These are phyloP conservation scores for Pterophyllum scalare DNA, from an alignment of 2,113 vertebrate genomes.

Conservation along the genomic window DNA sequence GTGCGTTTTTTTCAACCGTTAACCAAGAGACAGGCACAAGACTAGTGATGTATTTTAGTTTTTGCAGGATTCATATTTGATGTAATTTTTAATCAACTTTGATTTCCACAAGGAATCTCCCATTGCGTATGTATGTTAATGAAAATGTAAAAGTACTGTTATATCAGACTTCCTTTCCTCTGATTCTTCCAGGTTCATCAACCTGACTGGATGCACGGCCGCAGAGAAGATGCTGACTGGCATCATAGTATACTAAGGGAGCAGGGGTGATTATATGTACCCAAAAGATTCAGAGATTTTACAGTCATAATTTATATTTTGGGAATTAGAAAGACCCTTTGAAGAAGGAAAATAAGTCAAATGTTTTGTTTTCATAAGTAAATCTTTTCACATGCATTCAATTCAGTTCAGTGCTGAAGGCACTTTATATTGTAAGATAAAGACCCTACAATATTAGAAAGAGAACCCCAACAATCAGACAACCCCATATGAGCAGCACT, in stretches of 20 bases:
- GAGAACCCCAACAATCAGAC: background rate
- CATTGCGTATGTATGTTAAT: fast-evolving
- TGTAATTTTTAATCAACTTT: too few relatives aligned
- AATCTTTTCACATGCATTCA: background rate
- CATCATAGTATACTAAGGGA: too few relatives aligned
- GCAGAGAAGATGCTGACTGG: too few relatives aligned
- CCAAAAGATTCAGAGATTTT: fast-evolving
- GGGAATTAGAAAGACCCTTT: too few relatives aligned
- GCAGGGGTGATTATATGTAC: background rate
- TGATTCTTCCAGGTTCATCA: background rate
- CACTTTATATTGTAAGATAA: background rate
- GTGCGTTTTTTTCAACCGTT: background rate
- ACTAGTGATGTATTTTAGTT: background rate
- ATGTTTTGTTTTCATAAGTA: background rate
- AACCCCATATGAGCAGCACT: background rate
- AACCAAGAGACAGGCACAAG: background rate
- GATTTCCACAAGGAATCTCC: too few relatives aligned
- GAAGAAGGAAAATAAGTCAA: background rate
- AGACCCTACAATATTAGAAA: background rate
- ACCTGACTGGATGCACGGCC: too few relatives aligned
- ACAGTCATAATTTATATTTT: background rate
- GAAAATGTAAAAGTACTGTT: background rate
- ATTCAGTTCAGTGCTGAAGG: too few relatives aligned
- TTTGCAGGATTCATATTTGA: background rate
- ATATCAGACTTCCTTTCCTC: fast-evolving